Conservation (phyloP, 2,113 vertebrate species). For the Tauraco erythrolophus region DNA sequence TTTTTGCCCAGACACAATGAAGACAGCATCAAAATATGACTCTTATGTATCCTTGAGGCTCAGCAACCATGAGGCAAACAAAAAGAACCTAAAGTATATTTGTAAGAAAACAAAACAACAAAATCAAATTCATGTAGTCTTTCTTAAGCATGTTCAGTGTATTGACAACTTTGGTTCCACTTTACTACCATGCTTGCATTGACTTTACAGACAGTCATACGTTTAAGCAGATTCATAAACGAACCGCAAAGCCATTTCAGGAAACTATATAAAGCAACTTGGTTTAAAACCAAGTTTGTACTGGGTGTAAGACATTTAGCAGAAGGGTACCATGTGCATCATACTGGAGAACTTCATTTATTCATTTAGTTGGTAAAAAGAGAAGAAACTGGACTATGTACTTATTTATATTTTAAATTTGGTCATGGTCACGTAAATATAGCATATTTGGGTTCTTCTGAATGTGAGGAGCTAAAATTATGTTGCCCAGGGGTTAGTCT, state of each 20-base stretch:
- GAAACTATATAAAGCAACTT: neutral
- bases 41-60: neutral
- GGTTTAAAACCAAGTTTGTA: neutral
- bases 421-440: neutral
- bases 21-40: neutral
- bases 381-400: neutral
- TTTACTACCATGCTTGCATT: neutral
- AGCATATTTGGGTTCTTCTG: neutral
- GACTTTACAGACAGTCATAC: neutral
- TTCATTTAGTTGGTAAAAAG: neutral
- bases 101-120: neutral
- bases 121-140: neutral
- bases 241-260: neutral
- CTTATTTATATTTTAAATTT: slow-evolving; percentile 25
- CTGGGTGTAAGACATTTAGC: neutral
- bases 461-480: neutral
- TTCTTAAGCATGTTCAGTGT: neutral
- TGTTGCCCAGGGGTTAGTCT: neutral
- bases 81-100: neutral
- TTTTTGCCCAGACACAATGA: neutral
- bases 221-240: neutral
- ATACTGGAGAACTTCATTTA: neutral
- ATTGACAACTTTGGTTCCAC: neutral
- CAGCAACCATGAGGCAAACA: neutral
- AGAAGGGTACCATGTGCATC: neutral